phyloP scores from a whole-genome alignment of 2,888 invertebrate species.

The Leuctra nigra region DNA sequence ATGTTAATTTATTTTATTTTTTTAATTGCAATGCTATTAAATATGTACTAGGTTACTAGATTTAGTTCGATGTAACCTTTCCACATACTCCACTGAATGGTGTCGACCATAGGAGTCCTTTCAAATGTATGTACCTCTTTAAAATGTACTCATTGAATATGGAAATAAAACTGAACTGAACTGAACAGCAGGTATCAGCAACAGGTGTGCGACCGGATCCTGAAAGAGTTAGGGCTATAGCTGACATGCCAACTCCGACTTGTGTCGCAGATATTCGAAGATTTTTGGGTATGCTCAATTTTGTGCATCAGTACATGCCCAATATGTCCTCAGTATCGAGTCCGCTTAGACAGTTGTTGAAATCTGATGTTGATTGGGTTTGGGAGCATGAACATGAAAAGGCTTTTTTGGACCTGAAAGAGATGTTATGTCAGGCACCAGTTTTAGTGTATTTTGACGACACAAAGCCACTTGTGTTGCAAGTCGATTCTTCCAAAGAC shows the following conservation, averaged over 20 bases:
- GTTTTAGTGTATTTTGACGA: conserved; percentile 23
- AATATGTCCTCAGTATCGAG: conserved; percentile 12
- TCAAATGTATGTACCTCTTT: too few relatives aligned
- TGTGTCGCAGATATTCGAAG: conserved; percentile 6
- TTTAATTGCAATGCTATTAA: too few relatives aligned
- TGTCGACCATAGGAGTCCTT: too few relatives aligned
- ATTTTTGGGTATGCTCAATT: conserved; percentile 20
- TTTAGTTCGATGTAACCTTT: too few relatives aligned
- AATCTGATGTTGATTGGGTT: conserved; percentile 3
- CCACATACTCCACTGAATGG: too few relatives aligned
- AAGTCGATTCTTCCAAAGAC: conserved; percentile 31
- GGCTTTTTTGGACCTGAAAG: conserved; percentile 21
- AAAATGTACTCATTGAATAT: too few relatives aligned
- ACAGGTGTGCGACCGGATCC: neutral
- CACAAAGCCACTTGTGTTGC: conserved; percentile 17
- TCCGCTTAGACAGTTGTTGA: conserved; percentile 20
- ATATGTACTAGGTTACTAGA: too few relatives aligned
- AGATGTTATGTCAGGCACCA: conserved; percentile 20
- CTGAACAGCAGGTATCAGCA: too few relatives aligned
- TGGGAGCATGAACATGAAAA: conserved; percentile 13
- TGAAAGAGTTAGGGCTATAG: neutral
- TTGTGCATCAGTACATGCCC: conserved; percentile 9
- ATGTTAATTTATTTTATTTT: too few relatives aligned
- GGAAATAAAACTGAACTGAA: too few relatives aligned
- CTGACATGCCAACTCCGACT: neutral